These are phyloP conservation scores for Felis chaus DNA, from an alignment of 2,113 vertebrate species.

Conservation along the genomic window DNA sequence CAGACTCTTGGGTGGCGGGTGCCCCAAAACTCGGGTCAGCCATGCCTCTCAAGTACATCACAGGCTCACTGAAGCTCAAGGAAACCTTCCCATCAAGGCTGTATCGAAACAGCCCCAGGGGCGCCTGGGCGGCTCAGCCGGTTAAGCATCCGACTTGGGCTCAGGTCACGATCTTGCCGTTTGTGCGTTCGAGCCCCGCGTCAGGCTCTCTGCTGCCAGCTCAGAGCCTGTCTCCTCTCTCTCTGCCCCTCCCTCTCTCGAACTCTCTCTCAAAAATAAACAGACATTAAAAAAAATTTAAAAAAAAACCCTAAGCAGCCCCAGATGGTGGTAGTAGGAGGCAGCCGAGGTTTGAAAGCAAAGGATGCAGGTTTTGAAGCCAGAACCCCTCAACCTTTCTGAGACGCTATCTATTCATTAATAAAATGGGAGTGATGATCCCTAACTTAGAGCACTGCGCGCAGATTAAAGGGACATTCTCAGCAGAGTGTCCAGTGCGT, in stretches of 20 bases:
- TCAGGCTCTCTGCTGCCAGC: too few relatives aligned
- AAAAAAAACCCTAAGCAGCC: background rate
- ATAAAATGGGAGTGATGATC: background rate
- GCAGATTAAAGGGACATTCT: background rate
- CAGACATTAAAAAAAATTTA: too few relatives aligned
- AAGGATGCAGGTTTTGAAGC: background rate
- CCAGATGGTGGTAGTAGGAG: background rate
- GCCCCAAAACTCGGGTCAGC: background rate
- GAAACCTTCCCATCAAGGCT: background rate
- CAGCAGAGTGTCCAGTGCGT: background rate
- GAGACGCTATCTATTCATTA: background rate
- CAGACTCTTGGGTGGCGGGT: background rate
- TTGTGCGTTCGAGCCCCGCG: too few relatives aligned
- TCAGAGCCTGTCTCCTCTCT: too few relatives aligned
- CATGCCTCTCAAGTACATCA: background rate
- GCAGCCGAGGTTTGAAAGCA: background rate
- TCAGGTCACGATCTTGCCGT: too few relatives aligned
- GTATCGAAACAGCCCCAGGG: background rate
- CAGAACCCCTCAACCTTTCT: background rate
- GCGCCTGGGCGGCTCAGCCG: too few relatives aligned
- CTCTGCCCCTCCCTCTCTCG: too few relatives aligned
- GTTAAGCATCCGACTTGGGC: too few relatives aligned
- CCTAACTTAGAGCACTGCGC: background rate
- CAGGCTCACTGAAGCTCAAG: background rate
- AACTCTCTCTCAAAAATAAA: too few relatives aligned